These are phyloP conservation scores for Philotrypesis tridentata DNA, from an alignment of 1,140 invertebrate genomes.

Conservation along the genomic window DNA sequence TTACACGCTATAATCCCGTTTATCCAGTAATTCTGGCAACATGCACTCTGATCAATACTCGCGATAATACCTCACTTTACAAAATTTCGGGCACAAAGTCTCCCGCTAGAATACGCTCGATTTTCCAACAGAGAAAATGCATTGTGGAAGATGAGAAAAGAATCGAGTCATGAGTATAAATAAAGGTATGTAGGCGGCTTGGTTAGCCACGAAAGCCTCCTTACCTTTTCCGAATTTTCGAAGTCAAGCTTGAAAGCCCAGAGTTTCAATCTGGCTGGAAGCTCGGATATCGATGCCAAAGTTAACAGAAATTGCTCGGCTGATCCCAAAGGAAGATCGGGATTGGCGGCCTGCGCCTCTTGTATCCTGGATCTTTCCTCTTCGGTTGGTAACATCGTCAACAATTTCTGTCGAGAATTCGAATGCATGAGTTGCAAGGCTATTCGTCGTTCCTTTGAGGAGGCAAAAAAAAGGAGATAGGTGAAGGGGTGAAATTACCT, in stretches of 20 bases:
- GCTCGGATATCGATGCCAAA: slow-evolving; percentile 95
- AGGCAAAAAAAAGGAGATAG: too few species aligned
- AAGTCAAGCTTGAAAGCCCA: slow-evolving; percentile 99
- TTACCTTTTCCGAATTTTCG: slow-evolving; percentile 93
- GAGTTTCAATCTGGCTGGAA: slow-evolving; percentile 94
- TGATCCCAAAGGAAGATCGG: slow-evolving; percentile 95
- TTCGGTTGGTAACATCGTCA: slow-evolving; percentile 97
- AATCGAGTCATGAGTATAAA: neutral
- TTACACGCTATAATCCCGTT: too few species aligned
- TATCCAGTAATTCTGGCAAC: too few species aligned
- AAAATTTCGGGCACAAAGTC: too few species aligned
- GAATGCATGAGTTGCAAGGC: neutral
- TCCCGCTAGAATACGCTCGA: too few species aligned
- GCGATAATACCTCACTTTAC: too few species aligned
- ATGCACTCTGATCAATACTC: too few species aligned
- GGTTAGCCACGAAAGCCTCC: slow-evolving; percentile 38
- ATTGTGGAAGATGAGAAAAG: neutral
- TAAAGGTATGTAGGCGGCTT: neutral
- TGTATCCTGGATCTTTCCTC: slow-evolving; percentile 97
- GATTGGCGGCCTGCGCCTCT: slow-evolving; percentile 94
- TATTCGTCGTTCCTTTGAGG: neutral
- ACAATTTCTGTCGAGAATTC: slow-evolving; percentile 83
- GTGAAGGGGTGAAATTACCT: slow-evolving; percentile 75
- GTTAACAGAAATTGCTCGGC: slow-evolving; percentile 99
- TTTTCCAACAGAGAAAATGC: too few species aligned